Conservation (phyloP, 1,140 invertebrate genomes). For the Tetramorium parvispinum region DNA sequence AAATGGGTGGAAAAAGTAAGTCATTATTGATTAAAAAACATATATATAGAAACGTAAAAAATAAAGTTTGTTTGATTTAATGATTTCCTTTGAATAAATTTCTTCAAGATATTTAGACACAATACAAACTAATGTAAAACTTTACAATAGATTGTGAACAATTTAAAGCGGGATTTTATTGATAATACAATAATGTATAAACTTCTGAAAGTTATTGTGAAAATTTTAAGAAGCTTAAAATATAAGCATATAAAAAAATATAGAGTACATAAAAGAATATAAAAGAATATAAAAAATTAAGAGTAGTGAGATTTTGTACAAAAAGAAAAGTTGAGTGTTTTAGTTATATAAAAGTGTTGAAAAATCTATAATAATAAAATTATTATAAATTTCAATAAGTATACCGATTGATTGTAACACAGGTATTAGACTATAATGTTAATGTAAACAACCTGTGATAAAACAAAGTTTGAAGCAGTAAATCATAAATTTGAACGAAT, state of each 20-base stretch:
- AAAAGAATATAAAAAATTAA: no score
- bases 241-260: background rate
- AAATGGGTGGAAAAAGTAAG: conserved; percentile 92
- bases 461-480: conserved; percentile 35
- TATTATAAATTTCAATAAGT: background rate
- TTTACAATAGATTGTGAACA: no score
- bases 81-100: background rate
- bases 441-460: background rate
- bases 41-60: background rate
- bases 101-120: background rate
- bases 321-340: background rate
- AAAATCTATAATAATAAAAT: background rate
- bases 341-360: background rate
- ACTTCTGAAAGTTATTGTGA: no score
- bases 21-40: conserved; percentile 27
- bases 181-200: no score
- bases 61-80: background rate
- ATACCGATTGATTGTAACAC: conserved; percentile 60
- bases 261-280: no score
- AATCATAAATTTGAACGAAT: conserved; percentile 9
- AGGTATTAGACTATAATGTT: conserved; percentile 94
- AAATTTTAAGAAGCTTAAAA: background rate
- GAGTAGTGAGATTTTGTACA: background rate
- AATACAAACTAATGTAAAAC: background rate
- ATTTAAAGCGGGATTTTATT: no score